Conservation (phyloP, 2,888 invertebrate genomes). For the Tachystola acroxantha region DNA sequence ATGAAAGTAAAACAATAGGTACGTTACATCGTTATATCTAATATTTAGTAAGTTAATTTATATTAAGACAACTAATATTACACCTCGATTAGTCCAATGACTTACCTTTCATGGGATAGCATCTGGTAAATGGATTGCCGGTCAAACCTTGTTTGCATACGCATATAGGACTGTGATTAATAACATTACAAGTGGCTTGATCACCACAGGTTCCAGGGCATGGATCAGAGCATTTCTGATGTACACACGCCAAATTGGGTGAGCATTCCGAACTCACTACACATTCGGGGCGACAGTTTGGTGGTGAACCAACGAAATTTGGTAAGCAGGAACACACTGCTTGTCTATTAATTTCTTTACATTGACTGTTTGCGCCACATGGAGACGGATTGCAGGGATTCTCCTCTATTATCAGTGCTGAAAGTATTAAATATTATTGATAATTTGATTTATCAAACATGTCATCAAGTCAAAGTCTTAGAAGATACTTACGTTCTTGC, state of each 20-base stretch:
- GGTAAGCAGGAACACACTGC: slow-evolving; percentile 84
- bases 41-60: too few species aligned
- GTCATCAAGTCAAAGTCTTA: too few species aligned
- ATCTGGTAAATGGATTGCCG: slow-evolving; percentile 88
- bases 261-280: slow-evolving; percentile 83
- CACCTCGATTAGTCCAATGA: too few species aligned
- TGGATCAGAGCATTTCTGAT: slow-evolving; percentile 84
- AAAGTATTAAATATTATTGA: slow-evolving; percentile 21
- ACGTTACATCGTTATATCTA: too few species aligned
- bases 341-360: slow-evolving; percentile 83
- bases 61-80: too few species aligned
- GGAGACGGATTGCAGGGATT: slow-evolving; percentile 76
- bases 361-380: slow-evolving; percentile 88
- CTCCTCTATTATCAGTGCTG: slow-evolving; percentile 45
- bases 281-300: slow-evolving; percentile 85
- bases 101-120: slow-evolving; percentile 78
- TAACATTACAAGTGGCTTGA: slow-evolving; percentile 80
- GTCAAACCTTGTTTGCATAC: slow-evolving; percentile 83
- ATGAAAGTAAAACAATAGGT: too few species aligned
- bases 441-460: slow-evolving; percentile 2
- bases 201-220: slow-evolving; percentile 80
- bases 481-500: slow-evolving; percentile 66
- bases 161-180: slow-evolving; percentile 86
- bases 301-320: slow-evolving; percentile 82
- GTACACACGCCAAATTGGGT: slow-evolving; percentile 81